Percentiles rank a stretch among this genome's conserved stretches.
Evolutionary conservation across 2,888 invertebrate species (phyloP).

Genomic region (Tachystola acroxantha): DNA sequence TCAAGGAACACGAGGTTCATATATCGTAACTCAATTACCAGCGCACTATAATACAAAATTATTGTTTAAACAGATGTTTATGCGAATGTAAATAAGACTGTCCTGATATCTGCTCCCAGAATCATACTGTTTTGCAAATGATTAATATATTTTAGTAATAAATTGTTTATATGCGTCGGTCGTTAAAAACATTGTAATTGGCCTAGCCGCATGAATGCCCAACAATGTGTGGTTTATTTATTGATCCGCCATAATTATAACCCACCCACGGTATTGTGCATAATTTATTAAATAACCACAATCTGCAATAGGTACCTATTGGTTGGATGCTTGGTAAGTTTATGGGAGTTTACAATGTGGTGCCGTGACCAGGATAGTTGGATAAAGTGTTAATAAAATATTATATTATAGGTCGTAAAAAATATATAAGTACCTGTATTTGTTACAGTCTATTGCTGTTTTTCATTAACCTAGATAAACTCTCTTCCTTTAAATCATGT

Average conservation of each 20-base stretch:
- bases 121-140: slow-evolving; percentile 17
- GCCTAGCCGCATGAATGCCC: slow-evolving; percentile 28
- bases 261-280: slow-evolving; percentile 20
- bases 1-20: too few relatives aligned
- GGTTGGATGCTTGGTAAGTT: too few relatives aligned
- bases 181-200: slow-evolving; percentile 52
- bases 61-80: neutral
- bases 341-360: too few relatives aligned
- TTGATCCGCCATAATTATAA: slow-evolving; percentile 29
- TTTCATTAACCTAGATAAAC: too few relatives aligned
- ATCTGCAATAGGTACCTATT: too few relatives aligned
- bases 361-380: too few relatives aligned
- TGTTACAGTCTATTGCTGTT: too few relatives aligned
- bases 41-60: neutral
- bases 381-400: too few relatives aligned
- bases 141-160: slow-evolving; percentile 25
- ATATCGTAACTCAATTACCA: too few relatives aligned
- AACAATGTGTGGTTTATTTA: slow-evolving; percentile 41
- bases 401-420: too few relatives aligned
- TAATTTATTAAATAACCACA: slow-evolving; percentile 18
- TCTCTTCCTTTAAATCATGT: too few relatives aligned
- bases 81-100: slow-evolving; percentile 3
- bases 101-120: neutral
- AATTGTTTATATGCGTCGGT: slow-evolving; percentile 31
- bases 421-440: too few relatives aligned